Evolutionary conservation across 2,888 invertebrate genomes (phyloP), one percentile per base, ranked within the genome.

Genomic region (Argynnis bischoffii): DNA sequence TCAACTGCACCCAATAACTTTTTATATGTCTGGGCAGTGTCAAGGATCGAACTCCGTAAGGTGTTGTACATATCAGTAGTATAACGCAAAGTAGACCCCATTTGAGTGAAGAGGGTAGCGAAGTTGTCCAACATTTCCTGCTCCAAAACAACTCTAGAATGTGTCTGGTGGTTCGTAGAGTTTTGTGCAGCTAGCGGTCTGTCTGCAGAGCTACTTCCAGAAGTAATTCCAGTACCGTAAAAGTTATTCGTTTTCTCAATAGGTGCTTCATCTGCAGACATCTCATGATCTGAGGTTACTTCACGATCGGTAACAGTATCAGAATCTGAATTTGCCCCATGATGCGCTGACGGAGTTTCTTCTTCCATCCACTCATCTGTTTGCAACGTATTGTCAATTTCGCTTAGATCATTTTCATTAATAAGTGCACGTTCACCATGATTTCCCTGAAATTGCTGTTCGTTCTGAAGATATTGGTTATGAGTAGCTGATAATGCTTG

Each of bases 241-340:
- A 41, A 35, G 57, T 59, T 57, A 18, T 57, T 64, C 15, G 46
- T 54, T 47, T 13, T 50, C 35, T 56, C 66, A 54, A 47, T 46
- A 60, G 60, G 60, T 66, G 55, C 66, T 60, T 55, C 60, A 47
- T 66, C 60, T 48, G 60, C 26, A 60, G 60, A 55, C 15, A 15
- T 50, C 60, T 60, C 60, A 46, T 60, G 54, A 54, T 60, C 66
- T 66, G 53, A 53, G 46, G 8, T 47, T 55, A 46, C 46, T 60
- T 53, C 55, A 60, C 31, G 50, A 50, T 50, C 50, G 50, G n/a
- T 50, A 50, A 15, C 50, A 50, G 15, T 31, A 57, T 59, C 67
- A 47, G 67, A 59, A 63, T 63, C 59, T 46, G 67, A 66, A 48
- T 35, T 48, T 55, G 55, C 48, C 21, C 21, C 21, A 21, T 21